Evolutionary conservation across 2,888 invertebrate species (phyloP), one percentile per base, ranked within the genome.

Genomic region (Marronus borbonicus): DNA sequence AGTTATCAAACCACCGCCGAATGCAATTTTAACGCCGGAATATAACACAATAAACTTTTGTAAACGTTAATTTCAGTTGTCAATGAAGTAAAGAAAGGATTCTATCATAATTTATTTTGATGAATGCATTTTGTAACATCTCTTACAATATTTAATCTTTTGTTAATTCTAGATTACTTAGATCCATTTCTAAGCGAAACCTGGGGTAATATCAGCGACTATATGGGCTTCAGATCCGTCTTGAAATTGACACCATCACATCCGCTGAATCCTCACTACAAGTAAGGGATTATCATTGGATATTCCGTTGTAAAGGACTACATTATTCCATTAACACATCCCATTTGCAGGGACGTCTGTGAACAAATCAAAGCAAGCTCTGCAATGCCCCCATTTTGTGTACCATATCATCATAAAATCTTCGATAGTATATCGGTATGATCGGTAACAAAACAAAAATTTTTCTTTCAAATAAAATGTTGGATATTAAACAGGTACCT

Each of bases 231-330:
- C 88, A 91, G 95, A 82, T 94, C 95, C 0, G 95, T 96, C n/a
- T 89, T 96, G 79, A 94, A 94, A 87, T 89, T 96, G 72, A 95
- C 95, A 0, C 94, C 95, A 12, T 94, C 94, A 0, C 93, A 94
- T 86, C 94, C 95, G 0, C 92, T 92, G 81, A 94, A 94, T 87
- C 93, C 94, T 3, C 90, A 93, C 83, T 95, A 95, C 85, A 91
- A 90, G 95, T 95, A 90, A 92, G 92, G 90, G 17, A 52, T n/a
- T 17, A 52, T 1, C 2, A 2, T 12, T 8, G 12, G 44, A 44
- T 12, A 50, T 36, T 5, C 31, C 31, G 4, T 36, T 36, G 31
- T 36, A 36, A 7, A 50, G 10, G n/a, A 50, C 3, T 10, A n/a
- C 10, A 50, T 50, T 10, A 50, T 50, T 8, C 12, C n/a, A 50